These are phyloP conservation scores for Cactoblastis cactorum DNA, from an alignment of 2,888 invertebrate species.

Conservation along the genomic window DNA sequence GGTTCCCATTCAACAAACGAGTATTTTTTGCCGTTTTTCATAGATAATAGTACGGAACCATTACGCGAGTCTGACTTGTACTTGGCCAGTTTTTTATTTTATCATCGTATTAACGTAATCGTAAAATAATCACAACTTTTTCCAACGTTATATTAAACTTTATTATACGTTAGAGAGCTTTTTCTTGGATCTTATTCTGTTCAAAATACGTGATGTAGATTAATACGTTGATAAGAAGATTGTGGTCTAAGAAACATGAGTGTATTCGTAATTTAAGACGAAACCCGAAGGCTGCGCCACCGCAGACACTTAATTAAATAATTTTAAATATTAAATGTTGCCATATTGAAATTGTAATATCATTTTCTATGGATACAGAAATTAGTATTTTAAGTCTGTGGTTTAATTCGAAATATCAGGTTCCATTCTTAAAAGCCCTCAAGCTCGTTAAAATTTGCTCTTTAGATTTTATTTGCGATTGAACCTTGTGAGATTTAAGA, in stretches of 20 bases:
- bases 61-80: too few relatives aligned
- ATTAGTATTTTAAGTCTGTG: too few relatives aligned
- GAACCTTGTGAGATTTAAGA: too few relatives aligned
- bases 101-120: background rate
- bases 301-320: slow-evolving; percentile 7
- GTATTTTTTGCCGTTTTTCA: too few relatives aligned
- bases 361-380: too few relatives aligned
- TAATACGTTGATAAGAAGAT: slow-evolving; percentile 4
- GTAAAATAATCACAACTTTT: background rate
- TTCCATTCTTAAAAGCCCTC: too few relatives aligned
- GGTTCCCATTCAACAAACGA: too few relatives aligned
- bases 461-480: too few relatives aligned
- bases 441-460: too few relatives aligned
- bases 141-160: background rate
- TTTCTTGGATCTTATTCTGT: background rate
- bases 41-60: too few relatives aligned
- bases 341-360: too few relatives aligned
- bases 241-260: slow-evolving; percentile 10
- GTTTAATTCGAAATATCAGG: too few relatives aligned
- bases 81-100: background rate
- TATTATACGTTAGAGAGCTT: background rate
- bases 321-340: background rate
- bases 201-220: background rate
- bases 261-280: slow-evolving; percentile 7
- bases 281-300: slow-evolving; percentile 2